Conservation (phyloP, 2,113 vertebrate species). For the Zosterops pallidus region DNA sequence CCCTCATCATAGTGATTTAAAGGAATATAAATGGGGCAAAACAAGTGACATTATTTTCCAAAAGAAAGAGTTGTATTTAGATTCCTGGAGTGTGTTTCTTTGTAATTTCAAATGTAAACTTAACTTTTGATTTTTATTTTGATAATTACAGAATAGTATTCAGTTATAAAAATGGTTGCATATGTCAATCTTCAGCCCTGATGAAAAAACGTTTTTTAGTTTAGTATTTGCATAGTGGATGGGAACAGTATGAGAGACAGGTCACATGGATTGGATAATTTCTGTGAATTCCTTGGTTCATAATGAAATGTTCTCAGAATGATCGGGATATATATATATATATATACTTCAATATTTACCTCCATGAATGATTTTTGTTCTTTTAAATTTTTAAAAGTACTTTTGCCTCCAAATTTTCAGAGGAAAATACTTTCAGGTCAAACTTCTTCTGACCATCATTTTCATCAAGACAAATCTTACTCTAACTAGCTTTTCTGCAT, state of each 20-base stretch:
- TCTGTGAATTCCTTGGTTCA: neutral
- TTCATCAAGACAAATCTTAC: neutral
- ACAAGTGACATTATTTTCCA: neutral
- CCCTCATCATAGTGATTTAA: neutral
- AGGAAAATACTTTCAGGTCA: neutral
- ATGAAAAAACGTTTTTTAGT: neutral
- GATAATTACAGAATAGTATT: neutral
- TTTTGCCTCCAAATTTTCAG: neutral
- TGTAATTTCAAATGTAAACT: neutral
- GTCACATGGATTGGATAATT: neutral
- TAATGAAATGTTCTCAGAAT: neutral
- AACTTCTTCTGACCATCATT: neutral
- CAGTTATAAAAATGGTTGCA: neutral
- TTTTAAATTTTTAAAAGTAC: neutral
- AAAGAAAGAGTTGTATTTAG: neutral
- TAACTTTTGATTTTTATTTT: neutral
- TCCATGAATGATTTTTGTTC: neutral
- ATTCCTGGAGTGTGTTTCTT: neutral
- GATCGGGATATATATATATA: neutral
- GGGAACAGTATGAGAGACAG: neutral
- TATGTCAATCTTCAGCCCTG: neutral
- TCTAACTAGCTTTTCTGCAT: neutral
- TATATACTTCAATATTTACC: neutral
- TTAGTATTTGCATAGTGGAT: neutral
- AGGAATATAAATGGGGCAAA: neutral